Evolutionary conservation across 2,113 vertebrate genomes (phyloP).

Genomic region (Hiodon tergisus): DNA sequence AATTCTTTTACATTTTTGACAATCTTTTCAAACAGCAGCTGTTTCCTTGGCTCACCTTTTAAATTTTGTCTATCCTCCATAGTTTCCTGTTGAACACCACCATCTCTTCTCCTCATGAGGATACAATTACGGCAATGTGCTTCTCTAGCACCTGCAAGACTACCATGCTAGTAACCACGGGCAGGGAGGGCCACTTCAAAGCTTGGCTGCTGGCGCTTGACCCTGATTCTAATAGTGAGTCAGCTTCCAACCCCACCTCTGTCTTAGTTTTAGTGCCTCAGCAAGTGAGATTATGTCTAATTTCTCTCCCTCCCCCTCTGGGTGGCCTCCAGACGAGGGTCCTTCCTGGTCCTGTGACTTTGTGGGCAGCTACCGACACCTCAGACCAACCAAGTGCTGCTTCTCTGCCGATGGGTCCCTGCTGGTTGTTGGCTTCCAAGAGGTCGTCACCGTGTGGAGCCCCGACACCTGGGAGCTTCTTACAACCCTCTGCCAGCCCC

Average conservation of each 20-base stretch:
- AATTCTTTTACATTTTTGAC: not conserved
- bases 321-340: slow-evolving; percentile 53
- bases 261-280: not conserved
- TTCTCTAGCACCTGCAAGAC: slow-evolving; percentile 63
- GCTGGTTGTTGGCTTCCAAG: slow-evolving; percentile 81
- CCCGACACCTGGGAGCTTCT: slow-evolving; percentile 82
- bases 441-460: slow-evolving; percentile 86
- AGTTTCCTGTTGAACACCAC: slow-evolving; percentile 91
- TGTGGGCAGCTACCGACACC: slow-evolving; percentile 81
- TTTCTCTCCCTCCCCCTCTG: not conserved
- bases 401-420: slow-evolving; percentile 92
- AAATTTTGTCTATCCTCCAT: not conserved
- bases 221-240: slow-evolving; percentile 54
- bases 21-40: not conserved
- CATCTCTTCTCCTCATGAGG: slow-evolving; percentile 77
- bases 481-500: slow-evolving; percentile 85
- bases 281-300: not conserved
- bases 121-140: slow-evolving; percentile 73
- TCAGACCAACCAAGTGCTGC: slow-evolving; percentile 71
- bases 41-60: slow-evolving; percentile 15
- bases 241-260: not conserved
- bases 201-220: slow-evolving; percentile 75
- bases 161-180: slow-evolving; percentile 73
- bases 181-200: slow-evolving; percentile 84
- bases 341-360: slow-evolving; percentile 90